Evolutionary conservation across 2,888 invertebrate species (phyloP).

Genomic region (Melinaea marsaeus): DNA sequence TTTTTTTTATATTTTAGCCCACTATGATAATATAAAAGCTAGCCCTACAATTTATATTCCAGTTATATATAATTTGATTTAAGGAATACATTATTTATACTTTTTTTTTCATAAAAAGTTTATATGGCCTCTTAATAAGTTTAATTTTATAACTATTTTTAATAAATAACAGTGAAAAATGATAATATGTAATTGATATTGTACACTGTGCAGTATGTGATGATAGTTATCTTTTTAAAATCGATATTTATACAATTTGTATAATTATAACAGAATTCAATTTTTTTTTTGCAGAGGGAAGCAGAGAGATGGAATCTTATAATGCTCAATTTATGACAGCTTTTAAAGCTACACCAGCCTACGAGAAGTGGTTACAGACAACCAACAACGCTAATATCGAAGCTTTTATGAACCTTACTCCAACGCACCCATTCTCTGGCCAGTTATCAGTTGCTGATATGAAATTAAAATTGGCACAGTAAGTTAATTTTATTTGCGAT

Average conservation of each 20-base stretch:
- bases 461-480: conserved; percentile 94
- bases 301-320: conserved; percentile 91
- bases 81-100: no score
- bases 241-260: not conserved
- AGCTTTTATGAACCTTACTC: conserved; percentile 82
- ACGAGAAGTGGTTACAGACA: conserved; percentile 86
- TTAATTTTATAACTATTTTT: no score
- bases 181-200: no score
- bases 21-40: no score
- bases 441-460: conserved; percentile 96
- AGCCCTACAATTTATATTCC: no score
- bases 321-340: conserved; percentile 89
- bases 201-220: no score
- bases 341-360: conserved; percentile 93
- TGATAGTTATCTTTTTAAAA: no score
- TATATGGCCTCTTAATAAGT: no score
- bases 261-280: not conserved
- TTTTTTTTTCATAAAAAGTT: no score
- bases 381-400: conserved; percentile 79
- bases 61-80: no score
- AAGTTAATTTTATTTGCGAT: conserved; percentile 57
- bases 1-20: not conserved
- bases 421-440: conserved; percentile 96
- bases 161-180: no score
- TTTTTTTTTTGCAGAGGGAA: conserved; percentile 78